These are phyloP conservation scores for Temnopleurus reevesii DNA, from an alignment of 53 echinoderm and acorn worm genomes.

Conservation along the genomic window DNA sequence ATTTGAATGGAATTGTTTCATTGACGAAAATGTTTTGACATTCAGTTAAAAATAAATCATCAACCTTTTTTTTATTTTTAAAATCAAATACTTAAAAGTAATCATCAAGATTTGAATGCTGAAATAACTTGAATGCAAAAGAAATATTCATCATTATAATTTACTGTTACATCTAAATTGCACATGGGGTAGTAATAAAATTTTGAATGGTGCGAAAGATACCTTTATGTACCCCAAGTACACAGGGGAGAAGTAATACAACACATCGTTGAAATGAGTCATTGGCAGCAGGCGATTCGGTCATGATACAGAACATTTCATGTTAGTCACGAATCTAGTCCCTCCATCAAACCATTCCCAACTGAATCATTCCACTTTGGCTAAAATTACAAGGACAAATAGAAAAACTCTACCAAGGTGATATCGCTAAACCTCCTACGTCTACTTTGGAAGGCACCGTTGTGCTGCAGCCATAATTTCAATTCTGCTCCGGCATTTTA, in stretches of 20 bases:
- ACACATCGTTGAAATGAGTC: not conserved
- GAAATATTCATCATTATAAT: not conserved
- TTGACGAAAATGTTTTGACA: too few species aligned
- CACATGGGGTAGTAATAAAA: too few species aligned
- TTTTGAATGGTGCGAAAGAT: too few species aligned
- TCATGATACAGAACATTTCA: not conserved
- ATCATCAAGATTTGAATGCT: not conserved
- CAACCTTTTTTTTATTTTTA: too few species aligned
- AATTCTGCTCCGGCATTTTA: not conserved
- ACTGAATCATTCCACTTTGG: not conserved
- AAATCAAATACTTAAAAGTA: too few species aligned
- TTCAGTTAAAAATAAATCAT: too few species aligned
- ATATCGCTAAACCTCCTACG: too few species aligned
- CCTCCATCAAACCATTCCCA: not conserved
- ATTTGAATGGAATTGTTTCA: too few species aligned
- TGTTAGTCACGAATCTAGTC: not conserved
- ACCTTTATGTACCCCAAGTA: too few species aligned
- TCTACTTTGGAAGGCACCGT: too few species aligned
- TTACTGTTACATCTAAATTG: not conserved
- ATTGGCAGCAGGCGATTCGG: not conserved
- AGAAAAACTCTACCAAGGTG: too few species aligned
- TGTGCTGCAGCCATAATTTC: not conserved
- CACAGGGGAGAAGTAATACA: constrained; percentile 14
- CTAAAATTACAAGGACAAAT: not conserved
- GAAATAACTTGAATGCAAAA: not conserved